phyloP scores from a whole-genome alignment of 2,888 invertebrate genomes.

The Brenthis hecate region DNA sequence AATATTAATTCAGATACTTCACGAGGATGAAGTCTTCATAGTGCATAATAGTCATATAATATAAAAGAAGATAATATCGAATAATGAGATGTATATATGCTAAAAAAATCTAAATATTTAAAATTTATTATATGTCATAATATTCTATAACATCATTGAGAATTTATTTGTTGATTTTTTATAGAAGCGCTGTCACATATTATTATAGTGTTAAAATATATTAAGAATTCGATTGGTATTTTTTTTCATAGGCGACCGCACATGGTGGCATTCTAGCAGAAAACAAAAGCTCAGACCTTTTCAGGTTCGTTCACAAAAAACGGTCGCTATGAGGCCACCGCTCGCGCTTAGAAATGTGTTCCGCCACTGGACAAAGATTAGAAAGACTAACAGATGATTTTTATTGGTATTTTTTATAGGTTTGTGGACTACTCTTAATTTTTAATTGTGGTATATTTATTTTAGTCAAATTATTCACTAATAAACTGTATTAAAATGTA shows the following conservation, averaged over 20 bases:
- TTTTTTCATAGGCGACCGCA: conserved; percentile 32
- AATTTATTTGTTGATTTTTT: background rate
- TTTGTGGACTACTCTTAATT: background rate
- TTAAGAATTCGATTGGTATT: background rate
- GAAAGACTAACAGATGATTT: background rate
- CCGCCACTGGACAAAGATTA: conserved; percentile 53
- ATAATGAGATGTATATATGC: too few relatives aligned
- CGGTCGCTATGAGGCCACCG: conserved; percentile 61
- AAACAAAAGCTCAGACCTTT: conserved; percentile 73
- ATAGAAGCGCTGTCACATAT: background rate
- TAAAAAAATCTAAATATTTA: too few relatives aligned
- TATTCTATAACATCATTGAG: too few relatives aligned
- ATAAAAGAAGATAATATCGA: too few relatives aligned
- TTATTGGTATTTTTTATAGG: background rate
- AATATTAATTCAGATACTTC: conserved; percentile 3
- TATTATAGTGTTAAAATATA: background rate
- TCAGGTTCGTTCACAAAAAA: conserved; percentile 73
- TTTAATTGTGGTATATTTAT: background rate
- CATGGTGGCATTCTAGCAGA: conserved; percentile 54
- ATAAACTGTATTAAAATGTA: too few relatives aligned
- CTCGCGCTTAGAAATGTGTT: conserved; percentile 49
- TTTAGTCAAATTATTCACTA: too few relatives aligned
- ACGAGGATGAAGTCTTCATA: background rate
- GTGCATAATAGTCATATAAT: background rate
- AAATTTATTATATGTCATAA: too few relatives aligned